phyloP scores from a whole-genome alignment of 2,888 invertebrate genomes.

The Tachina fera region DNA sequence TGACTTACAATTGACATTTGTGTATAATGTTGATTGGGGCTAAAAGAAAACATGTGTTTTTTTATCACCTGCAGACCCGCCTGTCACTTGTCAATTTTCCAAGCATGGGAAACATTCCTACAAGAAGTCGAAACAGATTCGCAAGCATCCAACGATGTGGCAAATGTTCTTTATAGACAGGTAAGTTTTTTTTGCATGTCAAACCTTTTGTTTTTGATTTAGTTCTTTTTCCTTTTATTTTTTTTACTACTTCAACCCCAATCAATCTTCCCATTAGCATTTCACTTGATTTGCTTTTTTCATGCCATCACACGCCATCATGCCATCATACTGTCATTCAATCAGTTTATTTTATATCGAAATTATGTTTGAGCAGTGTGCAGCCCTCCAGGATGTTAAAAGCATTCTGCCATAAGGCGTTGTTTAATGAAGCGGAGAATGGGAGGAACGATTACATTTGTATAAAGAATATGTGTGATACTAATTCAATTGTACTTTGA shows the following conservation, averaged over 20 bases:
- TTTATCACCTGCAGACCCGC: conserved; percentile 85
- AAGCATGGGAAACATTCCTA: conserved; percentile 94
- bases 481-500: conserved; percentile 32
- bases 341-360: conserved; percentile 17
- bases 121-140: conserved; percentile 96
- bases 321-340: background rate
- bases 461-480: background rate
- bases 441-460: background rate
- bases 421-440: too few relatives aligned
- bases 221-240: background rate
- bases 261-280: background rate
- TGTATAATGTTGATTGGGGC: too few relatives aligned
- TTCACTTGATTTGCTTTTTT: conserved; percentile 16
- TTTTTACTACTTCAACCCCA: conserved; percentile 2
- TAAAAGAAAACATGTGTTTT: background rate
- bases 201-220: background rate
- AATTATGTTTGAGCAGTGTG: conserved; percentile 19
- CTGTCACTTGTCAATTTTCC: conserved; percentile 91
- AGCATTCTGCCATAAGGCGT: background rate
- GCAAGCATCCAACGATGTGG: conserved; percentile 92
- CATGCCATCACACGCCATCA: background rate
- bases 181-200: conserved; percentile 78
- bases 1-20: too few relatives aligned
- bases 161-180: conserved; percentile 89
- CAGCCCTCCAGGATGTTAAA: background rate